phyloP scores from a whole-genome alignment of 2,888 invertebrate species.

The Gnatocerus cornutus region DNA sequence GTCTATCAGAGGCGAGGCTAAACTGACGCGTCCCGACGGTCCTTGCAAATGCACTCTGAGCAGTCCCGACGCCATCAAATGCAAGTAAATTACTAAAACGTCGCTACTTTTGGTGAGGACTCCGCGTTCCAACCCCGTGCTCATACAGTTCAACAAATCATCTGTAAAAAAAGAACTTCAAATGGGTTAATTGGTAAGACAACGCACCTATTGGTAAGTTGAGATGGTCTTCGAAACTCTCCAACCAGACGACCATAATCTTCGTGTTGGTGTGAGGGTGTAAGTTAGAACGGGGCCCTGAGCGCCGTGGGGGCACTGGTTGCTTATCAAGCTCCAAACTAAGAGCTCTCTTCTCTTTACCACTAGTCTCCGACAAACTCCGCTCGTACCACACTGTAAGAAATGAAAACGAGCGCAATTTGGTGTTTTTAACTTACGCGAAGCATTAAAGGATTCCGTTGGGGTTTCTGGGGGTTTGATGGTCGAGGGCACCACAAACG shows the following conservation, averaged over 20 bases:
- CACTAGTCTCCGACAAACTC: slow-evolving; percentile 68
- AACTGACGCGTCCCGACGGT: slow-evolving; percentile 80
- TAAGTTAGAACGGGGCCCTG: slow-evolving; percentile 73
- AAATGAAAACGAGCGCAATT: slow-evolving; percentile 22
- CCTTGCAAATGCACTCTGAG: slow-evolving; percentile 84
- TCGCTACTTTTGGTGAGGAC: slow-evolving; percentile 75
- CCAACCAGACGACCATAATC: slow-evolving; percentile 96
- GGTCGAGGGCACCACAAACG: slow-evolving; percentile 90
- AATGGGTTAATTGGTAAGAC: no score
- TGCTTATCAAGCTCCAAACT: slow-evolving; percentile 82
- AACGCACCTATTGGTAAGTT: slow-evolving; percentile 89
- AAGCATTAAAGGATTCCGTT: slow-evolving; percentile 23
- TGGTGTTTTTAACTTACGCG: slow-evolving; percentile 16
- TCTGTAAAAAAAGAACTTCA: no score
- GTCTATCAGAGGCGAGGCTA: slow-evolving; percentile 89
- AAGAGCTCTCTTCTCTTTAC: slow-evolving; percentile 78
- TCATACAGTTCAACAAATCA: slow-evolving; percentile 84
- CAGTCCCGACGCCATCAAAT: slow-evolving; percentile 84
- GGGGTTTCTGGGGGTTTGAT: slow-evolving; percentile 59
- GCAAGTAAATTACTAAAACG: slow-evolving; percentile 84
- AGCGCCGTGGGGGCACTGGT: slow-evolving; percentile 75
- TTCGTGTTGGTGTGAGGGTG: slow-evolving; percentile 79
- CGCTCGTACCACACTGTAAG: slow-evolving; percentile 75
- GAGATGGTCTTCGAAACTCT: slow-evolving; percentile 94
- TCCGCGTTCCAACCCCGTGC: slow-evolving; percentile 87